Conservation (phyloP, 2,797 vertebrate species). For the Poliocrania exsul region DNA sequence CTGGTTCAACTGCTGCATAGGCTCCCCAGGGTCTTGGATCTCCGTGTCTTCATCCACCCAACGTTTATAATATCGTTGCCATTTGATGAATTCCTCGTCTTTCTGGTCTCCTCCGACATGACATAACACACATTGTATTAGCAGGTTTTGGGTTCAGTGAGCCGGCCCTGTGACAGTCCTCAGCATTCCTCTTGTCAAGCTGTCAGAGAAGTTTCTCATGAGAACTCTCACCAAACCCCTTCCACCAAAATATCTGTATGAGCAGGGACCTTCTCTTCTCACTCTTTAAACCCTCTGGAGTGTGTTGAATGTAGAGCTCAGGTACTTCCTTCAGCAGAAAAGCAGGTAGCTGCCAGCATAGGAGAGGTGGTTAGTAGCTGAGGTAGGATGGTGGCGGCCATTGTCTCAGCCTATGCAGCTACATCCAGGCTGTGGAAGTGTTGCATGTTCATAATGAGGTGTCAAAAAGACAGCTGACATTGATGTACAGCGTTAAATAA, state of each 20-base stretch:
- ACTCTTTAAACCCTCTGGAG: neutral
- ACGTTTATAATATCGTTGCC: too few relatives aligned
- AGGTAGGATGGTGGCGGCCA: neutral
- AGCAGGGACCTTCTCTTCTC: neutral
- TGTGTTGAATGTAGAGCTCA: neutral
- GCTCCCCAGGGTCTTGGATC: too few relatives aligned
- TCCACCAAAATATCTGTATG: neutral
- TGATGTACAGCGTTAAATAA: neutral
- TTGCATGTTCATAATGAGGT: rapidly evolving
- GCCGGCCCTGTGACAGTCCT: neutral
- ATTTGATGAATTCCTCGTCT: too few relatives aligned
- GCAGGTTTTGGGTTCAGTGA: neutral
- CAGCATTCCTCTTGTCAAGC: neutral
- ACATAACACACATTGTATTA: neutral
- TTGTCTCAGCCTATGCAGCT: neutral
- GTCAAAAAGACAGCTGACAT: neutral
- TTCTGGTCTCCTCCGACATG: too few relatives aligned
- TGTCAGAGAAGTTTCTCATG: neutral
- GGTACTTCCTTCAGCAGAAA: neutral
- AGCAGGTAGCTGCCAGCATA: neutral
- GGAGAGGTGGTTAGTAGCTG: neutral
- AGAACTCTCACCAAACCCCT: neutral
- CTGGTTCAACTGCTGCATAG: too few relatives aligned
- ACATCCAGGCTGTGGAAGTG: neutral
- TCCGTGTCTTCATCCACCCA: too few relatives aligned